phyloP scores from a whole-genome alignment of 2,113 vertebrate species.

The Phaethornis superciliosus region DNA sequence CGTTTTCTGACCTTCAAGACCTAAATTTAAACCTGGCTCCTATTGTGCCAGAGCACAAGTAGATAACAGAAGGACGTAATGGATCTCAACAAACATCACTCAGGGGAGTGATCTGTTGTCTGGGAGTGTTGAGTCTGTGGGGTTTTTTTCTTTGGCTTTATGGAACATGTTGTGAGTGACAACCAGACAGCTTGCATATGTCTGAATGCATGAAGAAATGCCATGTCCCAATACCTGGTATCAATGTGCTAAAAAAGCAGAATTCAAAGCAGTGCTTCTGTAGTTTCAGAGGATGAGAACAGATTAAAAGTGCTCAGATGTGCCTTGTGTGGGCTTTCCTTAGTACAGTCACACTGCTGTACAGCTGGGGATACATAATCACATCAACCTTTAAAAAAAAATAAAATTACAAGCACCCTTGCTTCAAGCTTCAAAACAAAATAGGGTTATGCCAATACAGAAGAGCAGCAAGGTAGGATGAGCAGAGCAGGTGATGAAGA shows the following conservation, averaged over 20 bases:
- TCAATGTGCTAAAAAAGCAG: not conserved
- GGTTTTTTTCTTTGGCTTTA: not conserved
- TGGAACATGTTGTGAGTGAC: not conserved
- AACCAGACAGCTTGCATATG: not conserved
- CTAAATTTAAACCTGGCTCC: not conserved
- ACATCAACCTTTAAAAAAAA: not conserved
- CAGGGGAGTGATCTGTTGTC: fast-evolving
- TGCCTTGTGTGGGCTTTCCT: not conserved
- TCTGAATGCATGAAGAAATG: not conserved
- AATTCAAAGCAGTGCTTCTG: not conserved
- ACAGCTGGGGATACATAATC: not conserved
- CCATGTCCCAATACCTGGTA: fast-evolving
- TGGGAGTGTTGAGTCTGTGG: not conserved
- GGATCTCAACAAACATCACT: not conserved
- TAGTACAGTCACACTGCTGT: fast-evolving
- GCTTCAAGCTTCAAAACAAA: too few species aligned
- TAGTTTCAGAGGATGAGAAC: not conserved
- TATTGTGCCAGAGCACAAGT: not conserved
- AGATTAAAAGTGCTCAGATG: not conserved
- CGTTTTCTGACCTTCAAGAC: not conserved
- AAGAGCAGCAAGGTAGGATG: not conserved
- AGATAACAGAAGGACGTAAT: not conserved
- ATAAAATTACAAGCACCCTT: too few species aligned
- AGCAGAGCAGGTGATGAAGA: not conserved
- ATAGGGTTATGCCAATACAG: not conserved